Percentiles rank a stretch among this genome's conserved stretches.
phyloP scores from a whole-genome alignment of 2,113 vertebrate species.

The Semnornis frantzii region DNA sequence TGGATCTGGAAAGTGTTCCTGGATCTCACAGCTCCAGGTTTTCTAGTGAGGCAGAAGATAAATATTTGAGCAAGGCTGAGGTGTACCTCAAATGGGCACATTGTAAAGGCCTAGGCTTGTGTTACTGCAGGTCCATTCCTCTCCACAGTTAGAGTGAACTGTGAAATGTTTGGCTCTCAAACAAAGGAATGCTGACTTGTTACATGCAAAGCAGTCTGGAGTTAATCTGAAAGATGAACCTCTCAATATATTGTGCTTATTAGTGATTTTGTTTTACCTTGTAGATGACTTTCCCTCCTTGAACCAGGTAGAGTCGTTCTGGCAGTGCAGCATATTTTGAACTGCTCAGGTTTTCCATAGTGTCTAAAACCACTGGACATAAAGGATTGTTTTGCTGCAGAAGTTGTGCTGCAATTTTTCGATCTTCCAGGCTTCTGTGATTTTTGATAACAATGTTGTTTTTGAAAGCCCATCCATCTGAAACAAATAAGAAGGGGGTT shows the following conservation, averaged over 20 bases:
- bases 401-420: slow-evolving; percentile 80
- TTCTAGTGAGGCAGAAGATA: background rate
- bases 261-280: slow-evolving; percentile 76
- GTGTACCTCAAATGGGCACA: background rate
- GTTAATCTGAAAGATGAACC: background rate
- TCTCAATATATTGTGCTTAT: background rate
- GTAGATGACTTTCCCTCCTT: slow-evolving; percentile 84
- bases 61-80: slow-evolving; percentile 42
- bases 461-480: slow-evolving; percentile 91
- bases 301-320: slow-evolving; percentile 89
- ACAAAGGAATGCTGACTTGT: background rate
- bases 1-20: background rate
- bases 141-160: background rate
- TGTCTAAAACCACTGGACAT: slow-evolving; percentile 90
- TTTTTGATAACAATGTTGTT: slow-evolving; percentile 88
- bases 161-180: background rate
- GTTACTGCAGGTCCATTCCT: background rate
- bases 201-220: background rate
- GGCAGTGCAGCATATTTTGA: slow-evolving; percentile 86
- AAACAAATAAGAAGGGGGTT: background rate
- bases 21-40: background rate
- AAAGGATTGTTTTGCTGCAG: slow-evolving; percentile 81
- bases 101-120: background rate
- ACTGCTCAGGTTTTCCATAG: slow-evolving; percentile 82
- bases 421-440: slow-evolving; percentile 85